Conservation (phyloP, 2,113 vertebrate species). For the Stigmatopora argus region DNA sequence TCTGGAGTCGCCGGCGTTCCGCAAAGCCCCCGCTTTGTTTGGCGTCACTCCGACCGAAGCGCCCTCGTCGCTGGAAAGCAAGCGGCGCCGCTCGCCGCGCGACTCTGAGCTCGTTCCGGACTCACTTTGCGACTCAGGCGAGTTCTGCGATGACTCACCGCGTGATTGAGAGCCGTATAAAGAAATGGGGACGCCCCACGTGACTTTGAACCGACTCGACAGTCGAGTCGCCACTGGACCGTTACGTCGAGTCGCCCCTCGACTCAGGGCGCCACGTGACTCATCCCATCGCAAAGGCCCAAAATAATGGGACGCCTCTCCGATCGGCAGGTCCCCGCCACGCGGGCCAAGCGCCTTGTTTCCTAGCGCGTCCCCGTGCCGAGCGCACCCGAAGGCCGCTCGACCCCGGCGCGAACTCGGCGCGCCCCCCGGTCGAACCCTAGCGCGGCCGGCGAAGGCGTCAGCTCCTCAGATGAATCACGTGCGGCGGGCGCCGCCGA, state of each 20-base stretch:
- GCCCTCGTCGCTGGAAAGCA: too few relatives aligned
- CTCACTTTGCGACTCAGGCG: too few relatives aligned
- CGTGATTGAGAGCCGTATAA: too few relatives aligned
- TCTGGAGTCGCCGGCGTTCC: too few relatives aligned
- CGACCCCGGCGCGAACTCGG: not conserved
- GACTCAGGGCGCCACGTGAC: not conserved
- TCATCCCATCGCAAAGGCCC: not conserved
- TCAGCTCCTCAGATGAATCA: not conserved
- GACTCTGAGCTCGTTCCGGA: too few relatives aligned
- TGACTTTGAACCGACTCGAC: too few relatives aligned
- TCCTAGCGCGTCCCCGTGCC: not conserved
- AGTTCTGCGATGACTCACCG: not conserved
- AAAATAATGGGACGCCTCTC: not conserved
- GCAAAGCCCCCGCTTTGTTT: too few relatives aligned
- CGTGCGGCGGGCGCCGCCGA: not conserved
- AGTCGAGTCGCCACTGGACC: too few relatives aligned
- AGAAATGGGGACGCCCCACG: too few relatives aligned
- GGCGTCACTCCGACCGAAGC: too few relatives aligned
- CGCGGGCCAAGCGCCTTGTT: not conserved
- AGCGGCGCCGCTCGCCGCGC: too few relatives aligned
- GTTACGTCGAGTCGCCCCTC: not conserved
- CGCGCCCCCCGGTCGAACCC: not conserved
- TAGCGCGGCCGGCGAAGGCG: not conserved
- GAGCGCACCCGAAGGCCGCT: not conserved
- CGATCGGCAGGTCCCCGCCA: not conserved